Base-by-base conservation (phyloP, 2,797 vertebrate species). In the Spheniscus humboldti region DNA sequence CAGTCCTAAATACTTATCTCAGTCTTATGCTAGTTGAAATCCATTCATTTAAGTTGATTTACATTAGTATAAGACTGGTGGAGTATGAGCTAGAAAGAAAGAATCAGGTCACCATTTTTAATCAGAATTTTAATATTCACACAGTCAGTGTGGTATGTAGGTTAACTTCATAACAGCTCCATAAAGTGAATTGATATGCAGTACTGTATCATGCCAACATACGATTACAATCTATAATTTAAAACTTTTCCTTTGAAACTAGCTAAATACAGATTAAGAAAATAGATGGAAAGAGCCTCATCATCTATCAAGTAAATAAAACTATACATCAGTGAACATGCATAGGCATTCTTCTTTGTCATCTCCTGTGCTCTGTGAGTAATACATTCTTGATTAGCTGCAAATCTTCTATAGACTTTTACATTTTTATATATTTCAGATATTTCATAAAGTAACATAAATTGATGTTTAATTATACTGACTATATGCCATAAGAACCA, bases 41-140 rank as follows among this genome's bases (percentile, higher is more conserved):
- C 67, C 52, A 80, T 77, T 96, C 41, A 59, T 85, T 85, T 90
- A 68, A 81, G 66, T 93, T 95, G 92, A 94, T 92, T 96, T 94
- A 72, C 1, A 3, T 78, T 94, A 63, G 47, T 81, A 37, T 69
- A 86, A 94, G 35, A 35, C 62, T 91, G 30, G 72, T 88, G 75
- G 62, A 91, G 83, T 86, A 80, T 81, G 82, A 94, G 78, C 41
- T 43, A 72, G 72, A 94, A 91, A 80, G 86, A 92, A 86, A 95
- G 95, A 97, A 97, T 97, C 76, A 95, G 93, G 94, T 96, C 92
- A 94, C 84, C 47, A 84, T 55, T 86, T 95, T 95, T 95, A 96
- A 96, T 96, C 88, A 90, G 79, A 92, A 81, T 88, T 81, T 95
- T 95, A 95, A 94, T 96, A 96, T 82, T 93, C 93, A 94, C 77